These are phyloP conservation scores for Aleiodes leptofemur DNA, from an alignment of 2,888 invertebrate species.

Conservation along the genomic window DNA sequence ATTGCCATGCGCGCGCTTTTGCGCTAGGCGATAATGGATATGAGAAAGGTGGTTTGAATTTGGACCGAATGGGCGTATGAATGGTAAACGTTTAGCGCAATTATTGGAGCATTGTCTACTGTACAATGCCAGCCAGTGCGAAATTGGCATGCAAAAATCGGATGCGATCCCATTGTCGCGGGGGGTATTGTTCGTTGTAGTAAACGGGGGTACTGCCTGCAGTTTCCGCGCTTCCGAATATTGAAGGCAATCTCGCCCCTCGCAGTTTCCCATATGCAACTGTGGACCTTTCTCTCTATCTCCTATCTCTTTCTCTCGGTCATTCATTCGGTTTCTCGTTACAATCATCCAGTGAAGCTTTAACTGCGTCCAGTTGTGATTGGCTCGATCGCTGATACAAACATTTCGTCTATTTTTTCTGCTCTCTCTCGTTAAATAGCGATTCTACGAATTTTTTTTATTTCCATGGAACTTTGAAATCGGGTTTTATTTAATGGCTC, in stretches of 20 bases:
- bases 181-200: slow-evolving; percentile 66
- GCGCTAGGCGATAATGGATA: slow-evolving; percentile 71
- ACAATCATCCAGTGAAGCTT: slow-evolving; percentile 15
- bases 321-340: slow-evolving; percentile 10
- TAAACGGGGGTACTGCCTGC: slow-evolving; percentile 43
- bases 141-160: slow-evolving; percentile 75
- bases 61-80: slow-evolving; percentile 72
- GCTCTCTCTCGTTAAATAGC: neutral
- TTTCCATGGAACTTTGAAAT: neutral
- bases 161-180: slow-evolving; percentile 71
- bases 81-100: slow-evolving; percentile 74
- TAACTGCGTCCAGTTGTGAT: slow-evolving; percentile 24
- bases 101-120: slow-evolving; percentile 74
- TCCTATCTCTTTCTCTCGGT: slow-evolving; percentile 26
- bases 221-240: slow-evolving; percentile 48
- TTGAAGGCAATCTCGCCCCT: slow-evolving; percentile 42
- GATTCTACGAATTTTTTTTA: slow-evolving; percentile 6
- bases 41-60: slow-evolving; percentile 71
- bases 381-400: slow-evolving; percentile 46
- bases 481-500: neutral
- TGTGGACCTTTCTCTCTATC: neutral
- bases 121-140: slow-evolving; percentile 69
- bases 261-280: slow-evolving; percentile 29
- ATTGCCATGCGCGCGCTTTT: slow-evolving; percentile 46
- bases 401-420: slow-evolving; percentile 35